A percentile compares a stretch with the other conserved stretches of the same genome.
Conservation (phyloP, 1,140 invertebrate species). For the Mya arenaria region DNA sequence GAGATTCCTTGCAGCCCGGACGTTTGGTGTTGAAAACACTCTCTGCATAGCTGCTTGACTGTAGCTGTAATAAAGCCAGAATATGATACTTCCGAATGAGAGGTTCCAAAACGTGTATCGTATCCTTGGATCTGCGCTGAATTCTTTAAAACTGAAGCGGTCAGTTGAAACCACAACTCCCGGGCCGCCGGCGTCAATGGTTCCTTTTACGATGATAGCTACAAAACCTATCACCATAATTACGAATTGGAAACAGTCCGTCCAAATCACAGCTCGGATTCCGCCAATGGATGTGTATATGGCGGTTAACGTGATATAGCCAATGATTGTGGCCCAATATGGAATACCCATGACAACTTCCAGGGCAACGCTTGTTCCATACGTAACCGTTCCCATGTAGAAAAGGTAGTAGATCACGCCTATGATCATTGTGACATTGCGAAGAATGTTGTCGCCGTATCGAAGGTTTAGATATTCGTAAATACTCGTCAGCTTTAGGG, state of each 20-base stretch:
- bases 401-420: not conserved
- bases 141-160: not conserved
- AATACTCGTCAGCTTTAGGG: not conserved
- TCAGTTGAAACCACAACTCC: not conserved
- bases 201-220: conserved; percentile 5
- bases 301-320: not conserved
- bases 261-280: conserved; percentile 40
- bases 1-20: not conserved
- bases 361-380: not conserved
- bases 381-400: conserved; percentile 1
- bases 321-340: not conserved
- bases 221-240: conserved; percentile 27
- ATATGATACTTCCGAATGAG: not conserved
- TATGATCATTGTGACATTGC: not conserved
- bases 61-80: no score
- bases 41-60: no score
- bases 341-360: not conserved
- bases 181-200: not conserved
- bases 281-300: conserved; percentile 20
- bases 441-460: not conserved
- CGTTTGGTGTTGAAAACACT: conserved; percentile 3
- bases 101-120: conserved; percentile 31
- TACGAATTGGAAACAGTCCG: conserved; percentile 12
- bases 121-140: conserved; percentile 22
- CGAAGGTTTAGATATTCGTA: conserved; percentile 10